Percentiles rank a stretch among this genome's conserved stretches.
Conservation (phyloP, 2,113 vertebrate species). For the Martes martes region DNA sequence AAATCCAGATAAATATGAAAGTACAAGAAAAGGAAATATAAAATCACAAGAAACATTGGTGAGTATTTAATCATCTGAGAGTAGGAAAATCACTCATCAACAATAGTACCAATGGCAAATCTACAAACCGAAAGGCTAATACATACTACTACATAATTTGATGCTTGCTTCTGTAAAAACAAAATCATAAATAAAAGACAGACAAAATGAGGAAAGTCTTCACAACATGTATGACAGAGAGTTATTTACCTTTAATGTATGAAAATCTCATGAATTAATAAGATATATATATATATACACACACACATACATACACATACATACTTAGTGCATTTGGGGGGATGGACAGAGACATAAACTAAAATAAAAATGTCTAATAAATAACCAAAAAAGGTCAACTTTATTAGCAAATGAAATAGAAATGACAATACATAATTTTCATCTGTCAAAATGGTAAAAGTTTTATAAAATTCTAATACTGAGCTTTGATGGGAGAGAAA, state of each 20-base stretch:
- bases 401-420: conserved; percentile 12
- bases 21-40: background rate
- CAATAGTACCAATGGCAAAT: background rate
- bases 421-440: background rate
- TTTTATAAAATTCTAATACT: background rate
- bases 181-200: background rate
- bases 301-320: background rate
- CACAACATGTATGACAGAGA: background rate
- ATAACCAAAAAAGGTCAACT: background rate
- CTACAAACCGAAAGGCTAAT: background rate
- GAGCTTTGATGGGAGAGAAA: background rate
- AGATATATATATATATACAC: background rate
- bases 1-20: background rate
- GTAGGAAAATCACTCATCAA: background rate
- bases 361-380: background rate
- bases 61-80: background rate
- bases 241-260: background rate
- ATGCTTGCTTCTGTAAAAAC: background rate
- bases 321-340: background rate
- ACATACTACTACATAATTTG: background rate
- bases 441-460: background rate
- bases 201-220: background rate
- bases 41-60: background rate
- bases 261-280: background rate
- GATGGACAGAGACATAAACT: background rate